A percentile compares a stretch with the other conserved stretches of the same genome.
Conservation (phyloP, 2,888 invertebrate genomes). For the Erpobdella octoculata region DNA sequence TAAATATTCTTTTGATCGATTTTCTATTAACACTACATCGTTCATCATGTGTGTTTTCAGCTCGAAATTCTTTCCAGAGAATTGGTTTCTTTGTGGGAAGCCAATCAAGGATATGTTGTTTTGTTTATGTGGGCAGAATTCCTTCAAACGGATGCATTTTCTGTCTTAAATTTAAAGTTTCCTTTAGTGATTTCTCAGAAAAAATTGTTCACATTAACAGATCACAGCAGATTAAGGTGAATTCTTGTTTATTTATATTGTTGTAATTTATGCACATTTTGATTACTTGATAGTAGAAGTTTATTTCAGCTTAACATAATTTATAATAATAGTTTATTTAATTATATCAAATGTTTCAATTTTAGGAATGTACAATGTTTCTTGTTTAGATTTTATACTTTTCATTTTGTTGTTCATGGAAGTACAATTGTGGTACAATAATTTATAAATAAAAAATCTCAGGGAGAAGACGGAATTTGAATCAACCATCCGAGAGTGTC, state of each 20-base stretch:
- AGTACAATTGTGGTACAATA: no score
- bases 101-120: no score
- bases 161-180: conserved; percentile 41
- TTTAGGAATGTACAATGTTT: no score
- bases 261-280: not conserved
- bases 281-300: no score
- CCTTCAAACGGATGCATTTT: conserved; percentile 56
- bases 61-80: no score
- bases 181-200: conserved; percentile 40
- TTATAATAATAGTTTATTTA: not conserved
- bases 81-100: no score
- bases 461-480: conserved; percentile 34
- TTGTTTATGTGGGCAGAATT: conserved; percentile 58
- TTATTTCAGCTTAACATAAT: not conserved
- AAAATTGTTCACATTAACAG: not conserved
- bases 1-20: no score
- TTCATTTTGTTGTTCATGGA: no score
- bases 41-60: no score
- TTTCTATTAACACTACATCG: no score
- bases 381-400: no score
- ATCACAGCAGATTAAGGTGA: conserved; percentile 8
- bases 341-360: no score
- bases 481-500: conserved; percentile 48
- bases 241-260: not conserved
- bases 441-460: not conserved